Evolutionary conservation across 2,888 invertebrate species (phyloP).

Genomic region (Ophioninae sp.): DNA sequence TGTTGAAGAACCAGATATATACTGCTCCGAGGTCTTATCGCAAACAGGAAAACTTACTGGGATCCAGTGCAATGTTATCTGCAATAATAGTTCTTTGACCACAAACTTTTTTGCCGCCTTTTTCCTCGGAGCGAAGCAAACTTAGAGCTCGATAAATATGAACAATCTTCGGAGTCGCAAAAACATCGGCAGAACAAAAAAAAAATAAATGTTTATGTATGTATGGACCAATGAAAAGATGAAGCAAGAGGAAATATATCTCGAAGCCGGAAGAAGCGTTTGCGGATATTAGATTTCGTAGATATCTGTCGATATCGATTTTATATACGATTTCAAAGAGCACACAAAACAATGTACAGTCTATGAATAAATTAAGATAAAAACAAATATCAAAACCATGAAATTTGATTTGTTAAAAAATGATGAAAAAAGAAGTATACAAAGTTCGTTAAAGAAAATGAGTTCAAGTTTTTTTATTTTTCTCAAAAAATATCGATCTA

Average conservation of each 20-base stretch:
- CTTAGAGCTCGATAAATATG: slow-evolving; percentile 10
- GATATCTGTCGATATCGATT: neutral
- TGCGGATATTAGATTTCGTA: slow-evolving; percentile 14
- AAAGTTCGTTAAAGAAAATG: neutral
- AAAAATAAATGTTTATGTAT: slow-evolving; percentile 1
- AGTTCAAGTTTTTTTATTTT: too few species aligned
- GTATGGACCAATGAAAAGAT: neutral
- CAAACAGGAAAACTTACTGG: neutral
- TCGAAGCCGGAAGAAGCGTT: slow-evolving; percentile 3
- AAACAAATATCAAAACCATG: neutral
- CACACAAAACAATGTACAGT: slow-evolving; percentile 24
- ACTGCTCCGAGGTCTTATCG: neutral
- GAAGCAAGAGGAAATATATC: slow-evolving; percentile 15
- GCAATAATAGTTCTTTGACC: neutral
- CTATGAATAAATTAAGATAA: slow-evolving; percentile 15
- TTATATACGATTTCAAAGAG: slow-evolving; percentile 21
- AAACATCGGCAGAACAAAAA: slow-evolving; percentile 6
- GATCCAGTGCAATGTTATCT: slow-evolving; percentile 8
- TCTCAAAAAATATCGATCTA: too few species aligned
- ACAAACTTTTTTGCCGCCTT: neutral
- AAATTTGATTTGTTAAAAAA: slow-evolving; percentile 2
- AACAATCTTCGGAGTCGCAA: slow-evolving; percentile 26
- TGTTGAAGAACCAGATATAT: neutral
- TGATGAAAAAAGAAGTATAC: neutral
- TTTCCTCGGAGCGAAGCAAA: slow-evolving; percentile 22